Conservation (phyloP, 1,140 invertebrate genomes). For the Aphelinus atriplicis region DNA sequence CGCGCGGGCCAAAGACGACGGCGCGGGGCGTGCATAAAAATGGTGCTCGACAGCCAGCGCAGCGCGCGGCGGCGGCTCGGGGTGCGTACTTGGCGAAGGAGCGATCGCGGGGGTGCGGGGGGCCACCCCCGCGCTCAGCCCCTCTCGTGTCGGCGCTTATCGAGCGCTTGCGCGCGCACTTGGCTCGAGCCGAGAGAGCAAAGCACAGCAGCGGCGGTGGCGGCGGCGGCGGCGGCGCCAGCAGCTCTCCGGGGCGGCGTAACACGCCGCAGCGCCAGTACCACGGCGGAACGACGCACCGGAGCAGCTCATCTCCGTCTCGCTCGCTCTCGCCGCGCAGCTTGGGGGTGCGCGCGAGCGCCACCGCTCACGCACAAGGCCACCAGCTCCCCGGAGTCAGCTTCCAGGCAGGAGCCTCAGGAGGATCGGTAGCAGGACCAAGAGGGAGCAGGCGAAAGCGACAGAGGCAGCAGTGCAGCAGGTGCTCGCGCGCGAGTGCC, state of each 20-base stretch:
- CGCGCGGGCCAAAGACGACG: no score
- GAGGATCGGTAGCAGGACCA: not conserved
- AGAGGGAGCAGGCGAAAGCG: not conserved
- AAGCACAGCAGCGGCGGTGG: slow-evolving; percentile 21
- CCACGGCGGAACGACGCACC: no score
- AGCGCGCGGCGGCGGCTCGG: not conserved
- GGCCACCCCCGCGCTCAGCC: slow-evolving; percentile 36
- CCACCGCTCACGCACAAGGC: no score
- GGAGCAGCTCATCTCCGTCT: no score
- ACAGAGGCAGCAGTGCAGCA: slow-evolving; percentile 8
- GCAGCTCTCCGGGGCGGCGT: not conserved
- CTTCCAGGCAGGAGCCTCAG: not conserved
- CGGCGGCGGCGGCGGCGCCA: not conserved
- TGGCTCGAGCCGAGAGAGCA: not conserved
- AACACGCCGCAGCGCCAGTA: no score
- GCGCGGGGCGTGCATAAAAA: no score
- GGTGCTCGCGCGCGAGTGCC: not conserved
- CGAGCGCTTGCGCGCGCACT: slow-evolving; percentile 66
- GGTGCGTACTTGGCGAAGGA: not conserved
- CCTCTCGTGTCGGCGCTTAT: slow-evolving; percentile 57
- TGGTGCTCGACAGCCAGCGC: not conserved
- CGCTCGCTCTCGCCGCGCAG: no score
- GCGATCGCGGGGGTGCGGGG: not conserved
- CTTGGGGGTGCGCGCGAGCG: no score
- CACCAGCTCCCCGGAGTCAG: not conserved